Evolutionary conservation across 2,888 invertebrate species (phyloP).

Genomic region (Platycnemis pennipes): DNA sequence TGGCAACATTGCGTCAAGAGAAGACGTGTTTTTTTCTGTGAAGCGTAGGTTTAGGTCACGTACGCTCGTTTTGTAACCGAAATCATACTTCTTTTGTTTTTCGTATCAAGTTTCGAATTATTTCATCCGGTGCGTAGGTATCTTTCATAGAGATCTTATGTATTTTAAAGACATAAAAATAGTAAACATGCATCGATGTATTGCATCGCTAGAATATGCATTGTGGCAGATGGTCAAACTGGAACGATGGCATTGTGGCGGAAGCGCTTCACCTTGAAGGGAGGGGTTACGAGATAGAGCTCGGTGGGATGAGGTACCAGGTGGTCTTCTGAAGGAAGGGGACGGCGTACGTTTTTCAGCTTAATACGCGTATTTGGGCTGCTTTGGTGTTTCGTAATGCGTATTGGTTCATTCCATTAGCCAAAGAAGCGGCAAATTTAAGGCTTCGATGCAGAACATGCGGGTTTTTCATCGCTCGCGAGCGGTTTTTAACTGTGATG

Average conservation of each 20-base stretch:
- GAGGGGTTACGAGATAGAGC: conserved; percentile 39
- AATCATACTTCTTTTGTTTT: conserved; percentile 57
- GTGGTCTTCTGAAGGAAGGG: conserved; percentile 53
- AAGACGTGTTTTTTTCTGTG: background rate
- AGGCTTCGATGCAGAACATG: background rate
- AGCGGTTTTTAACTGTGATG: background rate
- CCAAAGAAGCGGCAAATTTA: background rate
- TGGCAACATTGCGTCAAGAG: background rate
- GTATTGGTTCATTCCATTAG: background rate
- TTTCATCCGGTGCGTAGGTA: background rate
- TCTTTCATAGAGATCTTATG: background rate
- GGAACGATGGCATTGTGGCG: conserved; percentile 29
- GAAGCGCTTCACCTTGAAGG: conserved; percentile 62
- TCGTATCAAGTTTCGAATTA: conserved; percentile 45
- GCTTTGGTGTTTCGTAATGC: background rate
- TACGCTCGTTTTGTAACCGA: conserved; percentile 59
- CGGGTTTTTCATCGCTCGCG: background rate
- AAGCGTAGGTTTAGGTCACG: conserved; percentile 1
- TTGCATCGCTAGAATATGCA: background rate
- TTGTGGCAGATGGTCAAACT: conserved; percentile 29
- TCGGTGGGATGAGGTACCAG: conserved; percentile 65
- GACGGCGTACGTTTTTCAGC: conserved; percentile 50
- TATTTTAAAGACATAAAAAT: too few species aligned
- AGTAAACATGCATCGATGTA: background rate
- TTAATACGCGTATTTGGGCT: background rate